These are phyloP conservation scores for Abramis brama DNA, from an alignment of 2,113 vertebrate species.

Conservation along the genomic window DNA sequence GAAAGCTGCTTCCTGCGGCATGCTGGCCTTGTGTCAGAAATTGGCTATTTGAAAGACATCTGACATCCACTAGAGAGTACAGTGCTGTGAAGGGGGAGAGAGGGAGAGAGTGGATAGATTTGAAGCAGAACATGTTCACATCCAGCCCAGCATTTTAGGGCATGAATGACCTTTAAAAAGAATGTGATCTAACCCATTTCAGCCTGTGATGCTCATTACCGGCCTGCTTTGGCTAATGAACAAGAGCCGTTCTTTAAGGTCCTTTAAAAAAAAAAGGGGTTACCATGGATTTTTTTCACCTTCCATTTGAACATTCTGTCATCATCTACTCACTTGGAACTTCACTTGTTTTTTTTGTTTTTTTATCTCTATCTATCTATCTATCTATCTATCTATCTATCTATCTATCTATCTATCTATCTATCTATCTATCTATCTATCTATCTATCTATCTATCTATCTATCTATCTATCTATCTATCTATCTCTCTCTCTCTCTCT, in stretches of 20 bases:
- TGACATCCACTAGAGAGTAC: slow-evolving; percentile 33
- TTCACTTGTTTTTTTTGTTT: background rate
- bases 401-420: no score
- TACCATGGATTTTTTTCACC: background rate
- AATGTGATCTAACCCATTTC: background rate
- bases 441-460: no score
- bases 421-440: no score
- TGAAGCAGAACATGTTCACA: slow-evolving; percentile 16
- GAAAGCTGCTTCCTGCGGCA: slow-evolving; percentile 27
- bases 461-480: no score
- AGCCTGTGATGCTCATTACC: slow-evolving; percentile 23
- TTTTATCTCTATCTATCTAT: no score
- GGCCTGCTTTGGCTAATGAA: slow-evolving; percentile 9
- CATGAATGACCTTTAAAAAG: slow-evolving; percentile 14
- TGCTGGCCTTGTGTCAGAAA: slow-evolving; percentile 36
- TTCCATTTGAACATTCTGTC: background rate
- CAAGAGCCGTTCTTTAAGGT: slow-evolving; percentile 2
- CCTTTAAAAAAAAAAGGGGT: background rate
- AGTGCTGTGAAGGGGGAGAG: background rate
- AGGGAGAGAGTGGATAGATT: background rate
- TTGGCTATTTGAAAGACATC: slow-evolving; percentile 34
- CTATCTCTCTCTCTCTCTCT: no score
- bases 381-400: no score
- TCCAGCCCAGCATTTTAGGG: slow-evolving; percentile 18
- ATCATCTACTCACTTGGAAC: background rate